A percentile compares a stretch with the other conserved stretches of the same genome.
Evolutionary conservation across 2,797 vertebrate genomes (phyloP).

Genomic region (Brachymystax lenok): DNA sequence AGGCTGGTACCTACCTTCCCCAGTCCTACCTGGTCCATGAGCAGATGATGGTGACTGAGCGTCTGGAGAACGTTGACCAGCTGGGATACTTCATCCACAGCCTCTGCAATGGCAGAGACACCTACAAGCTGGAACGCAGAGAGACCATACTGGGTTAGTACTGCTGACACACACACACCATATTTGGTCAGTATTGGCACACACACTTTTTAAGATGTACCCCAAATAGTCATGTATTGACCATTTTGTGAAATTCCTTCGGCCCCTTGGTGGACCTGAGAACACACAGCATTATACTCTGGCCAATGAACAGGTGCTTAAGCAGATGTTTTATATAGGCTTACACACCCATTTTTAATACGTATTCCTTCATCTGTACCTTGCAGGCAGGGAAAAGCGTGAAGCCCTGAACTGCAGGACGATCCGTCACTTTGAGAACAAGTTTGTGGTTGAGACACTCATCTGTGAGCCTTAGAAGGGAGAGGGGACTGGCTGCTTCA

Average conservation of each 20-base stretch:
- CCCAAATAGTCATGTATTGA: background rate
- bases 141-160: constrained; percentile 61
- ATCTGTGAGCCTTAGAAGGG: constrained; percentile 79
- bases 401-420: constrained; percentile 77
- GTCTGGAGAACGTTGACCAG: constrained; percentile 83
- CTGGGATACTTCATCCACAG: constrained; percentile 83
- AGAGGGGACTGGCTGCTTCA: background rate
- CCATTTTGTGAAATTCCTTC: no score
- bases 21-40: constrained; percentile 89
- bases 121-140: constrained; percentile 84
- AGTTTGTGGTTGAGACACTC: constrained; percentile 82
- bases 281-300: background rate
- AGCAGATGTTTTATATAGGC: background rate
- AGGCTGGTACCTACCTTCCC: constrained; percentile 87
- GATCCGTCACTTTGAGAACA: constrained; percentile 87
- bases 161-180: constrained; percentile 62
- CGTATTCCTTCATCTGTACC: background rate
- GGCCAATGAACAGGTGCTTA: background rate
- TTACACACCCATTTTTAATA: background rate
- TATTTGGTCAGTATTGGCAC: no score
- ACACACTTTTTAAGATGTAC: no score
- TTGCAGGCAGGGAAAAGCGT: constrained; percentile 85
- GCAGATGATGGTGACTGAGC: constrained; percentile 87
- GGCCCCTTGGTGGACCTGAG: no score
- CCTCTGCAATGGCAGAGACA: constrained; percentile 84